phyloP scores from a whole-genome alignment of 2,888 invertebrate genomes.

The Volucella zonaria region DNA sequence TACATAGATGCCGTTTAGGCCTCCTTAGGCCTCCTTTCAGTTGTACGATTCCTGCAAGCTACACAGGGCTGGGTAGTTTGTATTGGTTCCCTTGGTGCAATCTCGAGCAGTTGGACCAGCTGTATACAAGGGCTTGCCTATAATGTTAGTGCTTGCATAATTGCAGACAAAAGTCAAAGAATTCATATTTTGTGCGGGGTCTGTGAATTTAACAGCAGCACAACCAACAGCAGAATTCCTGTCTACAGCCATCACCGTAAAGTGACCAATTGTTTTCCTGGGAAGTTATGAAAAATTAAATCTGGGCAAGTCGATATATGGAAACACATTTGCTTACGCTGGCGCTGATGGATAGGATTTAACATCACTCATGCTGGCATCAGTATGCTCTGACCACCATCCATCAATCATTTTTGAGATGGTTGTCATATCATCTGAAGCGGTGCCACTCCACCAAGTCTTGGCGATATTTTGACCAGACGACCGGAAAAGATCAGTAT shows the following conservation, averaged over 20 bases:
- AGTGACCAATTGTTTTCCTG: constrained; percentile 75
- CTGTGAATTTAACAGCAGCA: constrained; percentile 72
- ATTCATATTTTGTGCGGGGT: constrained; percentile 68
- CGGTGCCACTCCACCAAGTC: constrained; percentile 56
- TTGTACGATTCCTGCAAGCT: background rate
- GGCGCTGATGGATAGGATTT: background rate
- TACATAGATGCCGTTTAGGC: too few species aligned
- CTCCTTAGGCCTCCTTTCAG: background rate
- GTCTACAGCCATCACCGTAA: constrained; percentile 77
- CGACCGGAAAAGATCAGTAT: constrained; percentile 75
- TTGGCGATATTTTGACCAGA: constrained; percentile 78
- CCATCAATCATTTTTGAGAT: constrained; percentile 5
- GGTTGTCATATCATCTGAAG: background rate
- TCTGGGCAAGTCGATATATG: constrained; percentile 70
- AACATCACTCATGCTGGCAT: constrained; percentile 1
- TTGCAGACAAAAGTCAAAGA: constrained; percentile 77
- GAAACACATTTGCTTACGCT: constrained; percentile 66
- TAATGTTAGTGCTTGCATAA: constrained; percentile 77
- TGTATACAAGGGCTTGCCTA: constrained; percentile 53
- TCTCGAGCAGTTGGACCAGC: constrained; percentile 69
- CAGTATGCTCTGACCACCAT: constrained; percentile 34
- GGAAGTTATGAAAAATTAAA: background rate
- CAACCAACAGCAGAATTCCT: constrained; percentile 77
- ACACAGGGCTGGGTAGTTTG: constrained; percentile 66
- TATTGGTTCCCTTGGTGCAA: constrained; percentile 77